Evolutionary conservation across 2,797 vertebrate genomes (phyloP), one percentile per base, ranked within the genome.

Genomic region (Melanotaenia parkinsoni): DNA sequence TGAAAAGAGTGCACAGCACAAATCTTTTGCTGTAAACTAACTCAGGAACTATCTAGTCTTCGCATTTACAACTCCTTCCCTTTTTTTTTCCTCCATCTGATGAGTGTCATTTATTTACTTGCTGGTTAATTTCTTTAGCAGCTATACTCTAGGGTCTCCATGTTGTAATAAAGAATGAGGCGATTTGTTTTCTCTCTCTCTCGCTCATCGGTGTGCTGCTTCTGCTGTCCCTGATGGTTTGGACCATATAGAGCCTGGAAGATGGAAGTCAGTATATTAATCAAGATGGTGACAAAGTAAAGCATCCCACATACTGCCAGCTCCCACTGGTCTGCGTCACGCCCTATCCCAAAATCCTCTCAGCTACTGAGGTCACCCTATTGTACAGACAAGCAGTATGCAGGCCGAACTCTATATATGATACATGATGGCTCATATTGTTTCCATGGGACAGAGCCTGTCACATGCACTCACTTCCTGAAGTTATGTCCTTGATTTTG

Each of bases 251-350:
- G 87, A 30, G 69, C 69, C 74, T 68, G 79, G 76, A 68, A 82
- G 79, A 88, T 62, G 77, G 70, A 79, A 88, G 87, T 85, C 81
- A 79, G 88, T 88, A 91, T 93, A 95, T 94, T 94, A 93, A 94
- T 94, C 94, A 94, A 92, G 86, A 84, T 87, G 87, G 89, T 93
- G 92, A 93, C 91, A 93, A 90, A 86, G 83, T 83, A 83, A 89
- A 67, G 79, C 87, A 74, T 80, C 77, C 64, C 45, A 32, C 67
- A 51, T 79, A 56, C 83, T 66, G 59, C 79, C 70, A 38, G 65
- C 77, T 92, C 90, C 89, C 90, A 80, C 70, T 58, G 89, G 87
- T 82, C 80, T 82, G 83, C 81, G 63, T 87, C 77, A 22, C 37
- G 16, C 53, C 83, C 77, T 61, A 70, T 85, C 79, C 77, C 70